Percentiles rank a stretch among this genome's conserved stretches.
Evolutionary conservation across 1,140 invertebrate species (phyloP).

Genomic region (Trichonephila clavipes): DNA sequence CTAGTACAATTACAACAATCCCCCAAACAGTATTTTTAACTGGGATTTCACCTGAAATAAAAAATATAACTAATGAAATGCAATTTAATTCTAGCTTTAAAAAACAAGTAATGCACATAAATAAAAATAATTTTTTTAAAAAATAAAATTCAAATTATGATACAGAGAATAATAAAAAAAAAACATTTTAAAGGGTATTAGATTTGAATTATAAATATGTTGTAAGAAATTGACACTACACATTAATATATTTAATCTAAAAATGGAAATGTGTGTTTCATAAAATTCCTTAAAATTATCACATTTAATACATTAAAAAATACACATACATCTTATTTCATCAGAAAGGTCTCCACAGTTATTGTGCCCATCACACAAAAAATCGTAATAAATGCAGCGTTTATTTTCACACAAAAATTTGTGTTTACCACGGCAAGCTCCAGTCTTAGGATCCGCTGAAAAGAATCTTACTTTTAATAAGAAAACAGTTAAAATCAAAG

Average conservation of each 20-base stretch:
- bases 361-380: constrained; percentile 73
- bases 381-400: constrained; percentile 45
- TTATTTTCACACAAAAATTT: constrained; percentile 72
- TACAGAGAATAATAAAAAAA: too few relatives aligned
- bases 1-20: constrained; percentile 66
- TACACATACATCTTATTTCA: constrained; percentile 66
- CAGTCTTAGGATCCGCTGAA: constrained; percentile 44
- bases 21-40: constrained; percentile 61
- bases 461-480: background rate
- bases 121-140: too few relatives aligned
- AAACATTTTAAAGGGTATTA: too few relatives aligned
- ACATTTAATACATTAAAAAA: background rate
- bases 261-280: too few relatives aligned
- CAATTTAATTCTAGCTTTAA: background rate
- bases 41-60: constrained; percentile 65
- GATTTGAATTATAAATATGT: too few relatives aligned
- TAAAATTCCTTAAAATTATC: too few relatives aligned
- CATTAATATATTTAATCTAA: too few relatives aligned
- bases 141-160: too few relatives aligned
- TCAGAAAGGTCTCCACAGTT: constrained; percentile 70
- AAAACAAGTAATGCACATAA: background rate
- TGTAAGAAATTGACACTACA: too few relatives aligned
- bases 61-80: background rate
- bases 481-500: too few relatives aligned
- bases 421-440: constrained; percentile 55